phyloP scores from a whole-genome alignment of 1,140 invertebrate species.

The Bombus superbus region DNA sequence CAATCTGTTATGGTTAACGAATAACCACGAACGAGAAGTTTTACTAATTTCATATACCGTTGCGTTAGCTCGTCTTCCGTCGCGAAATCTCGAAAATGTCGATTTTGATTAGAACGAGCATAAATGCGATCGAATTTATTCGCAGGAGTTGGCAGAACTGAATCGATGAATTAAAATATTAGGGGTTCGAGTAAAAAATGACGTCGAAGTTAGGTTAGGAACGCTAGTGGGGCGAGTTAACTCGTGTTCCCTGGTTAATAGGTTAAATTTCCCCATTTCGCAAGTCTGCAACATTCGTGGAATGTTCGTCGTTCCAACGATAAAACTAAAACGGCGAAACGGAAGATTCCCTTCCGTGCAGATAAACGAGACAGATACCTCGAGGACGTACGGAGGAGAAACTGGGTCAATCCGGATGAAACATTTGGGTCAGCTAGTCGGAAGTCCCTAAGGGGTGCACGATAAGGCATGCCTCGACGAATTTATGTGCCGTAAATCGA shows the following conservation, averaged over 20 bases:
- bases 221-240: not conserved
- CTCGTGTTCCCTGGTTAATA: not conserved
- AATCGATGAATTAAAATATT: too few species aligned
- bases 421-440: constrained; percentile 14
- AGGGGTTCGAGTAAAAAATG: too few species aligned
- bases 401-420: not conserved
- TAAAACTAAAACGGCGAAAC: not conserved
- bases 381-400: not conserved
- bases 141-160: too few species aligned
- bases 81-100: too few species aligned
- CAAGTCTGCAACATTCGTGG: not conserved
- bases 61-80: too few species aligned
- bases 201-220: too few species aligned
- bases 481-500: not conserved
- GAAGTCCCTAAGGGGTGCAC: not conserved
- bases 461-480: not conserved
- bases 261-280: not conserved
- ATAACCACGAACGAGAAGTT: not conserved
- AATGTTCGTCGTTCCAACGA: not conserved
- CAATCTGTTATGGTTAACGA: not conserved
- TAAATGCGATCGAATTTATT: too few species aligned
- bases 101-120: too few species aligned
- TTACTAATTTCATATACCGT: too few species aligned
- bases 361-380: constrained; percentile 8
- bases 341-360: not conserved